Evolutionary conservation across 2,797 vertebrate genomes (phyloP), one percentile per base, ranked within the genome.

Genomic region (Oreortyx pictus): DNA sequence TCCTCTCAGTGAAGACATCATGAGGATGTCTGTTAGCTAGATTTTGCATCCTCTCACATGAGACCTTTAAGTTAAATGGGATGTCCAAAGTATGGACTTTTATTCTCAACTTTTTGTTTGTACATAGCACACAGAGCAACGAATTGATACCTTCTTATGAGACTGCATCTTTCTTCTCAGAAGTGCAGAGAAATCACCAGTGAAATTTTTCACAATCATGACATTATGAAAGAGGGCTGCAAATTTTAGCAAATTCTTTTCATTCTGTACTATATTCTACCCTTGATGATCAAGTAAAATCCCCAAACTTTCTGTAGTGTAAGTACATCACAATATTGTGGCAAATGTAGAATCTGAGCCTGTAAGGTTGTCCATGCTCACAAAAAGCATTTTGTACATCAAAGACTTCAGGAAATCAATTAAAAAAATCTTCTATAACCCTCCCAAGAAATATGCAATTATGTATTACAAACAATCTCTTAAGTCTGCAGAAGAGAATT

Each of bases 171-270:
- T 59, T 83, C 44, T 74, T 78, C 59, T 79, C 19, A 52, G 31
- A 68, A 73, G 10, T 23, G 35, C 49, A 71, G n/a, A 49, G 29
- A 77, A 94, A 61, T 61, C 17, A 15, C 8, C 31, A 24, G 12
- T 31, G 4, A 47, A 22, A 70, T 80, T 66, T 7, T 7, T 0
- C 47, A 31, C 0, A 0, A 89, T 84, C 17, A 8, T 52, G 11
- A 27, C 14, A 47, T 11, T 13, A 33, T 56, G 52, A 90, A 54
- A 31, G 60, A 41, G 17, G 27, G 44, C 65, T 50, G 35, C 14
- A 80, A 19, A 29, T 80, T 90, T 67, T 49, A 3, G 3, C 10
- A 31, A 0, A 24, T 31, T 33, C 4, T 88, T 73, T 87, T 65
- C 29, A 54, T 20, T 22, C n/a, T 17, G 8, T 39, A 7, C 8